phyloP scores from a whole-genome alignment of 2,113 vertebrate genomes.

The Saccopteryx leptura region DNA sequence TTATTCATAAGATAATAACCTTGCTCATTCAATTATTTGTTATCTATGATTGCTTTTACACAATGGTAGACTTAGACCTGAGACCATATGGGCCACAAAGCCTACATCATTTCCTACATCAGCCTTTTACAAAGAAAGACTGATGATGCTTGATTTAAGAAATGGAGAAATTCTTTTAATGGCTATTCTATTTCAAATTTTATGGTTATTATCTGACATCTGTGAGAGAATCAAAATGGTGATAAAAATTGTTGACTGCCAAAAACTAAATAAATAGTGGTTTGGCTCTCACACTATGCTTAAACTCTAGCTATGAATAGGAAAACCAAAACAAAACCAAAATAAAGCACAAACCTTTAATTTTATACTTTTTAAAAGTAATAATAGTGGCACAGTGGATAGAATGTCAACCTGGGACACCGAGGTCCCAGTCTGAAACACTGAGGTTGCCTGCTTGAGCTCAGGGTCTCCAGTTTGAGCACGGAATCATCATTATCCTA shows the following conservation, averaged over 20 bases:
- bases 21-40: not conserved
- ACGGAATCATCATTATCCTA: too few species aligned
- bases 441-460: too few species aligned
- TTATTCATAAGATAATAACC: not conserved
- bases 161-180: not conserved
- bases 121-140: not conserved
- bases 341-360: not conserved
- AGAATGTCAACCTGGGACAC: too few species aligned
- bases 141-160: not conserved
- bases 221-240: not conserved
- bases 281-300: not conserved
- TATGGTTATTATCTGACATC: not conserved
- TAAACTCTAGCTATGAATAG: not conserved
- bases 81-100: not conserved
- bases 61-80: not conserved
- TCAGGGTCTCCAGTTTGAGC: too few species aligned
- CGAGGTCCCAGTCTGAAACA: too few species aligned
- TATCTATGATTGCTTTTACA: not conserved
- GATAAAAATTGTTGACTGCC: not conserved
- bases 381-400: too few species aligned
- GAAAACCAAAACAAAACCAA: not conserved
- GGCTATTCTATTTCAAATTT: not conserved
- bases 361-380: not conserved
- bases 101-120: not conserved
- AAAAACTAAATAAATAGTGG: not conserved